Evolutionary conservation across 2,888 invertebrate species (phyloP).

Genomic region (Lissonota sp.): DNA sequence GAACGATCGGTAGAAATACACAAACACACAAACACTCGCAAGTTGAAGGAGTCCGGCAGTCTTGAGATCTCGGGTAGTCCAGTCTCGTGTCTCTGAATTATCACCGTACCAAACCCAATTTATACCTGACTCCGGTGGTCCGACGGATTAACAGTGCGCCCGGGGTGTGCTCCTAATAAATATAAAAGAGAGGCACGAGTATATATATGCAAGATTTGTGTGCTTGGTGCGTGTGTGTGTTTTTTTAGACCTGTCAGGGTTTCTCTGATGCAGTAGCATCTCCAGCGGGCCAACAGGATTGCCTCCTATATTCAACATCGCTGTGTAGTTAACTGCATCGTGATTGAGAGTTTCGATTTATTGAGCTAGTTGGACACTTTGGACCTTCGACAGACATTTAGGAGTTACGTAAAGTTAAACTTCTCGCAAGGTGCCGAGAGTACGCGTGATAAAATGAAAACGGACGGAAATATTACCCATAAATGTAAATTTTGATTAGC

Average conservation of each 20-base stretch:
- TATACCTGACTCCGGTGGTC: constrained; percentile 68
- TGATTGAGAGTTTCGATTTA: constrained; percentile 76
- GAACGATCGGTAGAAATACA: neutral
- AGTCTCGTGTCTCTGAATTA: constrained; percentile 70
- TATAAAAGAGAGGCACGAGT: constrained; percentile 71
- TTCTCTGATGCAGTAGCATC: constrained; percentile 55
- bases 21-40: constrained; percentile 24
- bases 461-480: too few relatives aligned
- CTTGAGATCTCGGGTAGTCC: constrained; percentile 61
- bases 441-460: too few relatives aligned
- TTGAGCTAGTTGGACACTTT: constrained; percentile 63
- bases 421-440: neutral
- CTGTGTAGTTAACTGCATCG: constrained; percentile 66
- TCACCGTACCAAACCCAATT: constrained; percentile 68
- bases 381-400: constrained; percentile 29
- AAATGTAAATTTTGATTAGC: too few relatives aligned
- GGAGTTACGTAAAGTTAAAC: constrained; percentile 2
- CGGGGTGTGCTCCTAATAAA: constrained; percentile 72
- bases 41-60: constrained; percentile 58
- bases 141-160: constrained; percentile 73
- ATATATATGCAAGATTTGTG: constrained; percentile 29
- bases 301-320: too few relatives aligned
- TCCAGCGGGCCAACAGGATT: constrained; percentile 13
- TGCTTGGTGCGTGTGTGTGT: constrained; percentile 19
- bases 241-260: constrained; percentile 13